A percentile compares a stretch with the other conserved stretches of the same genome.
Conservation (phyloP, 2,113 vertebrate species). For the Syngnathus floridae region DNA sequence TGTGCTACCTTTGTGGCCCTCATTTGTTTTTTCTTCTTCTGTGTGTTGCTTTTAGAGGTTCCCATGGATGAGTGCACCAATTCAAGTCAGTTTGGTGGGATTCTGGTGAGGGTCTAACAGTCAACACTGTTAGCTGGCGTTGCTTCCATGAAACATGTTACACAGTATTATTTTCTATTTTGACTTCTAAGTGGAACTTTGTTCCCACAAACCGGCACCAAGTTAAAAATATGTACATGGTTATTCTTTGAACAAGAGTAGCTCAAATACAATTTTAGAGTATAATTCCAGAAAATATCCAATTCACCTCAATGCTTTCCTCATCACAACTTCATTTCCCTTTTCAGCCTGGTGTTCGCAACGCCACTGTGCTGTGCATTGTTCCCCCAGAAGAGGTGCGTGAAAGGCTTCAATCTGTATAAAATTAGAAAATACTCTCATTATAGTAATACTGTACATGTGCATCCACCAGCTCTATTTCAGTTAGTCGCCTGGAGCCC, state of each 20-base stretch:
- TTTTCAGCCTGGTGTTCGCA: slow-evolving; percentile 87
- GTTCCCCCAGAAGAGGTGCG: slow-evolving; percentile 96
- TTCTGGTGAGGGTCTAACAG: slow-evolving; percentile 84
- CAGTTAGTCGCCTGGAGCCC: slow-evolving; percentile 82
- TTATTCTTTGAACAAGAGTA: no score
- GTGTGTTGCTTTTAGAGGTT: slow-evolving; percentile 77
- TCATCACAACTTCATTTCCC: slow-evolving; percentile 14
- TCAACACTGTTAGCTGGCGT: background rate
- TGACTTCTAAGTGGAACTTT: no score
- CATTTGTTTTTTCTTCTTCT: slow-evolving; percentile 25
- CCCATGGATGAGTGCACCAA: slow-evolving; percentile 97
- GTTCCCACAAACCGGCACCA: no score
- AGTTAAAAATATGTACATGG: no score
- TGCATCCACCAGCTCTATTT: slow-evolving; percentile 78
- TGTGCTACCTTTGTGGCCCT: slow-evolving; percentile 44
- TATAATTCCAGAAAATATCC: background rate
- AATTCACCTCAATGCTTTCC: background rate
- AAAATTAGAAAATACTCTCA: background rate
- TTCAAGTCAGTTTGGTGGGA: slow-evolving; percentile 93
- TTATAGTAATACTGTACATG: background rate
- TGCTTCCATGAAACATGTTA: background rate
- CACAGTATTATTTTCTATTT: no score
- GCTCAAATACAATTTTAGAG: slow-evolving; percentile 17
- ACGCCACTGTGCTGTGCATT: slow-evolving; percentile 94
- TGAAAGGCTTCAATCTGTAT: background rate